Evolutionary conservation across 2,888 invertebrate genomes (phyloP), one percentile per base, ranked within the genome.

Genomic region (Trypoxylon attenuatum): DNA sequence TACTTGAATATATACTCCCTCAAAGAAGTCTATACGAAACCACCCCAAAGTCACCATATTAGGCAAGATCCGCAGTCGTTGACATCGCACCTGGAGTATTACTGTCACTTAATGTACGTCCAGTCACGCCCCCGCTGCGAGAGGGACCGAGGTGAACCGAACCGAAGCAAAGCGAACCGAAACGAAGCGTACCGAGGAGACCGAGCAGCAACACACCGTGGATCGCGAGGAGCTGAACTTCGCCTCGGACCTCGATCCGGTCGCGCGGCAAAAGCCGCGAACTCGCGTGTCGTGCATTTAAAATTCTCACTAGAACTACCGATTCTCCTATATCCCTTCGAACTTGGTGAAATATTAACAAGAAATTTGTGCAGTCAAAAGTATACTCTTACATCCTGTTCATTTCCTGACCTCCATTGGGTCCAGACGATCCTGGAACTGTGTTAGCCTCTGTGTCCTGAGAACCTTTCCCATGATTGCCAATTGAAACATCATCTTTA

Each of bases 61-160:
- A 52, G 61, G 52, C 50, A 42, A 29, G 1, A 27, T 22, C 27
- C 29, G 45, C 27, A 55, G 52, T 53, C 57, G 51, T 53, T 60
- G 49, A 50, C 49, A 62, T 62, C 54, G 50, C 53, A 22, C 47
- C 38, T 25, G 43, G 49, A 52, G 62, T 56, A 59, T 70, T 73
- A 67, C 60, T 69, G 74, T 61, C 54, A 65, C 63, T 64, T 62
- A 72, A 72, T 65, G 62, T 62, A 69, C 64, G 55, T 65, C 47
- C 39, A 74, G 75, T 74, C 67, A 74, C 75, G 74, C 75, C 72
- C 72, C 75, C 75, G 67, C 74, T 65, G 42, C 19, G 69, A 51
- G 38, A 29, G 38, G 52, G 53, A 33, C 33, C 33, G 33, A 61
- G 50, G 41, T 51, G 59, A 70, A 56, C 68, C 68, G 69, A 68